These are phyloP conservation scores for Punctoribates punctum DNA, from an alignment of 2,888 invertebrate genomes.

Conservation along the genomic window DNA sequence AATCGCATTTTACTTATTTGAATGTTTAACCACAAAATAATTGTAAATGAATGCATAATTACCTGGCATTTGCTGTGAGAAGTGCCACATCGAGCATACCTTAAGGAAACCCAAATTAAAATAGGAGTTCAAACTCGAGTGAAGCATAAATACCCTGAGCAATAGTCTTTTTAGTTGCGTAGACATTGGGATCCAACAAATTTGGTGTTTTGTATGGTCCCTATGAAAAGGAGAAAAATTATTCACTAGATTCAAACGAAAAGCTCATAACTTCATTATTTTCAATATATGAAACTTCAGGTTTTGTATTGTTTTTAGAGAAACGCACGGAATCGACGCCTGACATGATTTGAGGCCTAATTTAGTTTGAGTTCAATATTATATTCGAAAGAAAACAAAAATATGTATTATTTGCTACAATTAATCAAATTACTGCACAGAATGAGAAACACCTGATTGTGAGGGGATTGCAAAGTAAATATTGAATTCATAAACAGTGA, in stretches of 20 bases:
- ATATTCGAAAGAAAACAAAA: neutral
- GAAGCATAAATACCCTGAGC: conserved; percentile 42
- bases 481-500: too few relatives aligned
- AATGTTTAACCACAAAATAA: too few relatives aligned
- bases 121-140: neutral
- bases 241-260: neutral
- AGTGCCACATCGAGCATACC: conserved; percentile 46
- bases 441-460: neutral
- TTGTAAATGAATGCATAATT: neutral
- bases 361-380: neutral
- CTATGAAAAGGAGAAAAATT: neutral
- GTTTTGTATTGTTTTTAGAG: neutral
- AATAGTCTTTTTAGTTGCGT: conserved; percentile 46
- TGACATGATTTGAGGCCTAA: conserved; percentile 1
- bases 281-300: neutral
- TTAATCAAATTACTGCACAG: too few relatives aligned
- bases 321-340: neutral
- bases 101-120: neutral
- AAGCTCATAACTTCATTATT: conserved; percentile 12
- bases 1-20: too few relatives aligned
- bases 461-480: too few relatives aligned
- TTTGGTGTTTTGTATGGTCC: conserved; percentile 25
- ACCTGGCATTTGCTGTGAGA: conserved; percentile 46
- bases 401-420: too few relatives aligned
- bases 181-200: conserved; percentile 43